These are phyloP conservation scores for Gambusia affinis DNA, from an alignment of 2,113 vertebrate species.

Conservation along the genomic window DNA sequence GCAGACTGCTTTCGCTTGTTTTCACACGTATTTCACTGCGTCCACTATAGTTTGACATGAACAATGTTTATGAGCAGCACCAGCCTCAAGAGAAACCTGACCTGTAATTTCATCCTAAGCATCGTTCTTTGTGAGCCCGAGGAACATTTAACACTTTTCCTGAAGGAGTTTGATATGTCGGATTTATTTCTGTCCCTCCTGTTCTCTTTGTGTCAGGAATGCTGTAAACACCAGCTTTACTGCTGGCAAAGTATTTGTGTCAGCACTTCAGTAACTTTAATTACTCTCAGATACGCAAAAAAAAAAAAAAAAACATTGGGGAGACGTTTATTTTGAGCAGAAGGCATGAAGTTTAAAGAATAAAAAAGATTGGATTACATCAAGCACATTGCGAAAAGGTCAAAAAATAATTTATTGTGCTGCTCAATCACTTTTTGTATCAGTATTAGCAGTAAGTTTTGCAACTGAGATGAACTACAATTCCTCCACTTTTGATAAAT, in stretches of 20 bases:
- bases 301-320: neutral
- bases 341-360: neutral
- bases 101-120: constrained; percentile 34
- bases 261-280: neutral
- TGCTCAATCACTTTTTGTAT: neutral
- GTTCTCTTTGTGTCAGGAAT: constrained; percentile 29
- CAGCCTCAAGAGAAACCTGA: constrained; percentile 10
- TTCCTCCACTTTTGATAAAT: too few species aligned
- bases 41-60: constrained; percentile 25
- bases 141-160: constrained; percentile 19
- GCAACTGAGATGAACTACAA: too few species aligned
- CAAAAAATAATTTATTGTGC: neutral
- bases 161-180: constrained; percentile 8
- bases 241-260: neutral
- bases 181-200: constrained; percentile 9
- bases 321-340: neutral
- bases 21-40: constrained; percentile 5
- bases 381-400: too few species aligned
- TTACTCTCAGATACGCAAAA: neutral
- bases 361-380: neutral
- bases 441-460: too few species aligned
- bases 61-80: constrained; percentile 4
- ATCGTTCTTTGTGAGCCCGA: neutral
- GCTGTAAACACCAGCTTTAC: constrained; percentile 23
- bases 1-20: neutral